These are phyloP conservation scores for Chloromyia formosa DNA, from an alignment of 2,888 invertebrate species.

Conservation along the genomic window DNA sequence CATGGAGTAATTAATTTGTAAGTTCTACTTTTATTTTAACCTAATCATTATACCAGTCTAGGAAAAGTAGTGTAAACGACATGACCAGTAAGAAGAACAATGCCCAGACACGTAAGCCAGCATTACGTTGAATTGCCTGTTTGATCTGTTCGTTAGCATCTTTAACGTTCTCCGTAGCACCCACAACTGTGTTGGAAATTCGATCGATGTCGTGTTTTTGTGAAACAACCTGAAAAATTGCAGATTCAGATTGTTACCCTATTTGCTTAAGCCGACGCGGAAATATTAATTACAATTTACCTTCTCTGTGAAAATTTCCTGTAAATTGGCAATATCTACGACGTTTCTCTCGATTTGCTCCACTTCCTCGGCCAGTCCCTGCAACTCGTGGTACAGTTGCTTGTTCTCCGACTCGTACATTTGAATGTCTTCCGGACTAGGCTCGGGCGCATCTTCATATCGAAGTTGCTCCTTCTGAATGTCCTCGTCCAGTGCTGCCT, in stretches of 20 bases:
- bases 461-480: conserved; percentile 47
- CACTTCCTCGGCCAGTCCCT: conserved; percentile 89
- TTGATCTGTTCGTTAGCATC: conserved; percentile 97
- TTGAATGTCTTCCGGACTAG: conserved; percentile 88
- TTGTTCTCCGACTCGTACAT: conserved; percentile 93
- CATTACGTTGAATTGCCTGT: conserved; percentile 96
- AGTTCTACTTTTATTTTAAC: not conserved
- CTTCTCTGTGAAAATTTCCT: conserved; percentile 96
- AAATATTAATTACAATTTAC: conserved; percentile 57
- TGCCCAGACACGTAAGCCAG: conserved; percentile 92
- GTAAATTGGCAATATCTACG: conserved; percentile 92
- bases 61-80: conserved; percentile 93
- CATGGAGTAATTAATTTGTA: no score
- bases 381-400: conserved; percentile 85
- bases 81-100: conserved; percentile 95
- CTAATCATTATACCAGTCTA: conserved; percentile 98
- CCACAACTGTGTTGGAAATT: conserved; percentile 87
- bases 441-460: conserved; percentile 67
- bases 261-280: no score
- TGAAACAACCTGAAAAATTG: conserved; percentile 73
- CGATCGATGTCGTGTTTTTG: conserved; percentile 94
- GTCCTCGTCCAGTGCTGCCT: conserved; percentile 57
- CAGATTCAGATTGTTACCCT: not conserved
- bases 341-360: conserved; percentile 91
- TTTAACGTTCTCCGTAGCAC: conserved; percentile 93